Conservation (phyloP, 2,113 vertebrate genomes). For the Mastomys coucha region DNA sequence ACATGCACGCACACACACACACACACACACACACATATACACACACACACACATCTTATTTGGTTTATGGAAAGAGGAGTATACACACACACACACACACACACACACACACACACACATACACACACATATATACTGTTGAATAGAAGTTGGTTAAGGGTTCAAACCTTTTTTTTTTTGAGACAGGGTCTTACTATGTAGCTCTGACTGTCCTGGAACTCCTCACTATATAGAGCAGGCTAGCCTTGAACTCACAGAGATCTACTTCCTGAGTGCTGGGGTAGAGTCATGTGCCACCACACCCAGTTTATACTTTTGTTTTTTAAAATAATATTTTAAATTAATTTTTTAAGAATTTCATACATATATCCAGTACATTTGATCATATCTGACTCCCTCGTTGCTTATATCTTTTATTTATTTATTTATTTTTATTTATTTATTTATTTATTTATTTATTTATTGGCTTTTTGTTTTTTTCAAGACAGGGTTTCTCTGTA, state of each 20-base stretch:
- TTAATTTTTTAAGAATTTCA: background rate
- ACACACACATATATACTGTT: background rate
- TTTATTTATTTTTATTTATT: too few relatives aligned
- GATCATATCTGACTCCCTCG: background rate
- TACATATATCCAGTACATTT: background rate
- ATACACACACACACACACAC: too few relatives aligned
- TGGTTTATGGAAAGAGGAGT: background rate
- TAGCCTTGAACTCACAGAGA: background rate
- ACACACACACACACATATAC: background rate
- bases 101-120: background rate
- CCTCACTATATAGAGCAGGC: background rate
- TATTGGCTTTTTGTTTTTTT: too few relatives aligned
- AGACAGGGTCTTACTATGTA: background rate
- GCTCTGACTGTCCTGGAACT: background rate
- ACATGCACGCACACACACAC: background rate
- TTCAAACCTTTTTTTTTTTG: background rate
- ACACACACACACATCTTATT: background rate
- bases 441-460: too few relatives aligned
- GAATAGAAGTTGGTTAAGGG: background rate
- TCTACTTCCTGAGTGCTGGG: background rate
- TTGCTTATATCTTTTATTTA: background rate
- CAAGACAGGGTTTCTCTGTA: too few relatives aligned
- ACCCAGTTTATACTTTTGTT: background rate
- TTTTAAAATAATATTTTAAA: background rate
- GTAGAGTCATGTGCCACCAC: background rate